Conservation (phyloP, 2,888 invertebrate genomes). For the Pyralis farinalis region DNA sequence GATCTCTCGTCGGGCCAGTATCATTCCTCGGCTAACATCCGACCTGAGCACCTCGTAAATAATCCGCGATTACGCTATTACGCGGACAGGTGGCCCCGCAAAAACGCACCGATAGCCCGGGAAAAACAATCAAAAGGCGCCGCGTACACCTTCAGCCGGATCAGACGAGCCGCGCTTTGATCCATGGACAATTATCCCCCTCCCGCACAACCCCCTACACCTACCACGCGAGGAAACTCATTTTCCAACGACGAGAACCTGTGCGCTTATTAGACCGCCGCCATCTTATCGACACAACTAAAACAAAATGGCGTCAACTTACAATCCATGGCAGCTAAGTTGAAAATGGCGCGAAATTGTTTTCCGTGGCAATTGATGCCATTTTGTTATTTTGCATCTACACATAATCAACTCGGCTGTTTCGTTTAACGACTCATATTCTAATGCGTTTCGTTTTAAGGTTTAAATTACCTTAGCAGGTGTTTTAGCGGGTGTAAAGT, state of each 20-base stretch:
- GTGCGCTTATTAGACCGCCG: slow-evolving; percentile 63
- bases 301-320: slow-evolving; percentile 9
- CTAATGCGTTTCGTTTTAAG: slow-evolving; percentile 16
- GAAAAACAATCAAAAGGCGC: slow-evolving; percentile 77
- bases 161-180: slow-evolving; percentile 59
- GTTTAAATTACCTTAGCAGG: slow-evolving; percentile 15
- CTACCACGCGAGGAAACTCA: slow-evolving; percentile 65
- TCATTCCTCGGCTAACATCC: slow-evolving; percentile 19
- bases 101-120: slow-evolving; percentile 46
- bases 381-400: slow-evolving; percentile 24
- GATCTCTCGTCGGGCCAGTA: slow-evolving; percentile 17
- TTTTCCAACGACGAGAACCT: slow-evolving; percentile 72
- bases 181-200: slow-evolving; percentile 63
- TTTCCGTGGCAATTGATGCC: slow-evolving; percentile 4
- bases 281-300: slow-evolving; percentile 24
- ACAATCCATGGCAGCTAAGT: slow-evolving; percentile 15
- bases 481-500: slow-evolving; percentile 2
- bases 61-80: slow-evolving; percentile 56
- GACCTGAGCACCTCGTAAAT: slow-evolving; percentile 50
- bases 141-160: slow-evolving; percentile 42
- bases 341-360: slow-evolving; percentile 14
- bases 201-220: slow-evolving; percentile 28
- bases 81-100: slow-evolving; percentile 49
- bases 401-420: slow-evolving; percentile 22
- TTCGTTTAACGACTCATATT: slow-evolving; percentile 11